phyloP scores from a whole-genome alignment of 23 tunicate genomes.

The Oikopleura dioica region DNA sequence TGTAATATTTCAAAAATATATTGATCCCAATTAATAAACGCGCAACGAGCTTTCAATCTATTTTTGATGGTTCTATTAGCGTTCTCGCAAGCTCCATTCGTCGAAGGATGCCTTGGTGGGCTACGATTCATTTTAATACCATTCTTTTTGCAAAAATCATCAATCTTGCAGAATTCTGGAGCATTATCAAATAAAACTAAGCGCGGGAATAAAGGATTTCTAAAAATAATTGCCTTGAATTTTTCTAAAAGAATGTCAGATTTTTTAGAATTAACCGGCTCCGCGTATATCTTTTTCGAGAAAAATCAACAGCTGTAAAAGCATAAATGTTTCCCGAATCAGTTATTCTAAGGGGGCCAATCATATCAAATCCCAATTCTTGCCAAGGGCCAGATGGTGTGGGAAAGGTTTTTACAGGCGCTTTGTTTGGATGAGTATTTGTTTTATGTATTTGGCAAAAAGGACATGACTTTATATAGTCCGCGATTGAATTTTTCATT shows the following conservation, averaged over 20 bases:
- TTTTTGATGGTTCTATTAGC: background rate
- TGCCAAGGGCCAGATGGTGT: slow-evolving; percentile 5
- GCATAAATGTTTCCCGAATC: background rate
- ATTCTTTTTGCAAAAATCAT: background rate
- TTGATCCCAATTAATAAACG: background rate
- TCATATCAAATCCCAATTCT: background rate
- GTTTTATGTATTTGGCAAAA: background rate
- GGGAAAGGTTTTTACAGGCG: background rate
- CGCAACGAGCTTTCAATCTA: background rate
- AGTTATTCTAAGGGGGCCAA: background rate
- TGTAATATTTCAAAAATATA: background rate
- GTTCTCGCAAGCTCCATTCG: background rate
- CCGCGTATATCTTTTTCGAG: background rate
- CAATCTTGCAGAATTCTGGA: background rate
- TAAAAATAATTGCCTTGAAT: background rate
- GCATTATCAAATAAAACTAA: background rate
- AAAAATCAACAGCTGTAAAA: background rate
- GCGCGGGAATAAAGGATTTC: background rate
- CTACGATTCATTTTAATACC: background rate
- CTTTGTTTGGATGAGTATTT: background rate
- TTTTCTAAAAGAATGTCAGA: background rate
- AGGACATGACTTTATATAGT: background rate
- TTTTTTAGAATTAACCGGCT: background rate
- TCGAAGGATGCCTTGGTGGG: background rate
- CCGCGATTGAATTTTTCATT: background rate